These are phyloP conservation scores for Geotria australis DNA, from an alignment of 2,797 vertebrate species.

Conservation along the genomic window DNA sequence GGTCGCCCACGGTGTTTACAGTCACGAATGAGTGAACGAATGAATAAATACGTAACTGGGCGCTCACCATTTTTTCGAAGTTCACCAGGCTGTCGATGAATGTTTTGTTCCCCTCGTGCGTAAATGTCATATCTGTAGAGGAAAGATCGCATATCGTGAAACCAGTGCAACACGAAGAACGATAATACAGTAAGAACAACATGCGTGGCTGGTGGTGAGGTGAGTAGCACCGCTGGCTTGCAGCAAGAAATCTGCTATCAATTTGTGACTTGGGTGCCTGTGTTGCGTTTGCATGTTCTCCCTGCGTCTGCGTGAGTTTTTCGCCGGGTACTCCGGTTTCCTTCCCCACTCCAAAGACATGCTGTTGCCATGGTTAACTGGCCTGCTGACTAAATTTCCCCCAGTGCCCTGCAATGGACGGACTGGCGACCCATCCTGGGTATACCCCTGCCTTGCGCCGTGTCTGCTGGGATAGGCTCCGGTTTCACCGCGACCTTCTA, in stretches of 20 bases:
- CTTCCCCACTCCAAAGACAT: too few species aligned
- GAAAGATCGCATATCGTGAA: slow-evolving; percentile 12
- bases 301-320: too few species aligned
- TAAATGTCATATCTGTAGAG: slow-evolving; percentile 77
- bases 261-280: too few species aligned
- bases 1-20: neutral
- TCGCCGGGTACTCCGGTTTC: too few species aligned
- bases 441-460: too few species aligned
- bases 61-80: slow-evolving; percentile 96
- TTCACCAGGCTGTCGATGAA: slow-evolving; percentile 79
- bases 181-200: slow-evolving; percentile 1
- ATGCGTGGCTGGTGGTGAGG: neutral
- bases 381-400: too few species aligned
- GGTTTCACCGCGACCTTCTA: too few species aligned
- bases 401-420: too few species aligned
- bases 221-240: neutral
- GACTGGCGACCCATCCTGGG: too few species aligned
- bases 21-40: neutral
- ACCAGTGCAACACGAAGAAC: slow-evolving; percentile 7
- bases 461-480: too few species aligned
- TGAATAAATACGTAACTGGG: neutral
- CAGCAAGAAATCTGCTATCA: neutral
- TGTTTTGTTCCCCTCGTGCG: slow-evolving; percentile 91
- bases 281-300: too few species aligned
- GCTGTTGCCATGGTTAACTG: too few species aligned